Base-by-base conservation (phyloP, 2,888 invertebrate genomes). In the Stegana nigrithorax region DNA sequence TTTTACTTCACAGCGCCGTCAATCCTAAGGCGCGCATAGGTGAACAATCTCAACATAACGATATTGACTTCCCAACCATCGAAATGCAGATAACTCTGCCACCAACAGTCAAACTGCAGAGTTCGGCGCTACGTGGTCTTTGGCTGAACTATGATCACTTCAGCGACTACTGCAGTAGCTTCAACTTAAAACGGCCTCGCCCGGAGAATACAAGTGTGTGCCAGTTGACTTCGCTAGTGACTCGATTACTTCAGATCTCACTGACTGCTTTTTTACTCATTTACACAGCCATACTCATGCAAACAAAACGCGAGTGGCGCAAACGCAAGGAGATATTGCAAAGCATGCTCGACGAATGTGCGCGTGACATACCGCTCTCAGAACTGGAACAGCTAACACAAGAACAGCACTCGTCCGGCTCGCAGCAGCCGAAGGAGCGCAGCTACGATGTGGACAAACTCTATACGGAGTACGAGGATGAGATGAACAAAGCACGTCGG, bases 101-200 rank as follows among this genome's bases (percentile, higher is more conserved):
- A 0, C 73, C 80, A 4, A 77, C 78, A 0, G 81, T 89, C 1
- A 82, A 85, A 36, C 78, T 87, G 6, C 84, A 84, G 53, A 84
- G 82, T 44, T 83, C 86, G 23, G 87, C 87, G 0, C 72, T 89
- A 23, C 81, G 89, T 21, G 87, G 84, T 1, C 81, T 88, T 66
- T 88, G 88, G 83, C 69, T 88, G 4, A 87, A 83, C 64, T 89
- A 88, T 70, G 88, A 89, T 71, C 89, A 89, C 71, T 83, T 88
- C 44, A 89, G 88, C 67, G 88, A 89, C 70, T 84, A 85, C 27
- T 86, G 87, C 67, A 72, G 71, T 14, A 85, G 83, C 63, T 85
- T 73, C 60, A 67, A 70, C 44, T 67, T 84, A 2, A 80, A 76
- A 12, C 76, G 73, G 58, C 68, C 75, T 2, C 72, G 73, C 21